Percentiles rank a stretch among this genome's conserved stretches.
Evolutionary conservation across 2,797 vertebrate species (phyloP).

Genomic region (Hephaestus fuliginosus): DNA sequence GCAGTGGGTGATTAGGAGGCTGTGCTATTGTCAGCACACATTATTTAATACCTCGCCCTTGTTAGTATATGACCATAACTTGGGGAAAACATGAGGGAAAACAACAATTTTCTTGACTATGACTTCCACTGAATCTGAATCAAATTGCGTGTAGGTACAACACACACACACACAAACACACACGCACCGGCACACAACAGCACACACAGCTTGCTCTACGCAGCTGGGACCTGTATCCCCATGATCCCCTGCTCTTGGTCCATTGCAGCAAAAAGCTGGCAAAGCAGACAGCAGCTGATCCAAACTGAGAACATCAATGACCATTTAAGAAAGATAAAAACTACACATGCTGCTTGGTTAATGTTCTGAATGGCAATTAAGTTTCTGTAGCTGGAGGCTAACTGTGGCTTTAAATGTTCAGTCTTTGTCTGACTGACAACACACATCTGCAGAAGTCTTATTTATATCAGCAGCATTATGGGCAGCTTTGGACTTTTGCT

Average conservation of each 20-base stretch:
- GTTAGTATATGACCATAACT: conserved; percentile 26
- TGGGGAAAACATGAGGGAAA: conserved; percentile 32
- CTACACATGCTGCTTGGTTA: neutral
- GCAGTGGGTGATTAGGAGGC: conserved; percentile 6
- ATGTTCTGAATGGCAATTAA: neutral
- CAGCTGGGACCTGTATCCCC: conserved; percentile 23
- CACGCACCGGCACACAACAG: conserved; percentile 10
- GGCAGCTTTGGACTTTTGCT: neutral
- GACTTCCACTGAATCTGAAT: conserved; percentile 43
- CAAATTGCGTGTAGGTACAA: conserved; percentile 19
- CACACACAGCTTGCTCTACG: conserved; percentile 8
- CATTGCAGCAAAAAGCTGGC: conserved; percentile 24
- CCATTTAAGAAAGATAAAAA: conserved; percentile 2
- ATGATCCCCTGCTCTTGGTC: conserved; percentile 22
- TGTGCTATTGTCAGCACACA: conserved; percentile 40
- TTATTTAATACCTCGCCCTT: conserved; percentile 33
- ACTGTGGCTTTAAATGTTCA: neutral
- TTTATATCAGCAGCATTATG: neutral
- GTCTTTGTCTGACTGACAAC: neutral
- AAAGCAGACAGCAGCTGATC: neutral
- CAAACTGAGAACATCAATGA: conserved; percentile 8
- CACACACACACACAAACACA: neutral
- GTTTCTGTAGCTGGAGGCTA: conserved; percentile 19
- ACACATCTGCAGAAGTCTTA: neutral
- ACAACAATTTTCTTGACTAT: conserved; percentile 40